Evolutionary conservation across 2,797 vertebrate species (phyloP).

Genomic region (Oreochromis mossambicus): DNA sequence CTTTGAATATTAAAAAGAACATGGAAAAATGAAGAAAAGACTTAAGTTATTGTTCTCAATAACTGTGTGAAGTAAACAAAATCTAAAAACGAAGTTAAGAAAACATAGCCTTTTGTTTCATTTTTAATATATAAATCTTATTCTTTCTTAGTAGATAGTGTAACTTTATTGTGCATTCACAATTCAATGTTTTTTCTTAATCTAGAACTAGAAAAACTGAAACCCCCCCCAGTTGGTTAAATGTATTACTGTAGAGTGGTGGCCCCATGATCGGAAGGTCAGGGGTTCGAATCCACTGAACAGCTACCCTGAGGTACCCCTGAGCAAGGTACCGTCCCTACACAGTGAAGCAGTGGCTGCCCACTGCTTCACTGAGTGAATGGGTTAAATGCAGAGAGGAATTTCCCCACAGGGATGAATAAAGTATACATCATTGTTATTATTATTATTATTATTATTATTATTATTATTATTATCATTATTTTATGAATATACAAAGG

Average conservation of each 20-base stretch:
- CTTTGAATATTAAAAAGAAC: not conserved
- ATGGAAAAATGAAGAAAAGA: not conserved
- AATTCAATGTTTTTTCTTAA: not conserved
- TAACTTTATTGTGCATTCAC: not conserved
- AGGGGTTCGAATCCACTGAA: not conserved
- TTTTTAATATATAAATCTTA: not conserved
- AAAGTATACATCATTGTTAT: not conserved
- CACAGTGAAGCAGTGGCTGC: not conserved
- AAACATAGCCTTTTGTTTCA: not conserved
- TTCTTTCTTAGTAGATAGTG: not conserved
- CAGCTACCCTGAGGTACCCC: not conserved
- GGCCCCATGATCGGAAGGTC: not conserved
- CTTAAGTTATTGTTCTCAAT: not conserved
- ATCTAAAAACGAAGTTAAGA: fast-evolving
- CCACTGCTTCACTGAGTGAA: not conserved
- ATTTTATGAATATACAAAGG: not conserved
- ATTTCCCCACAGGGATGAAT: not conserved
- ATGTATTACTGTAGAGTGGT: not conserved
- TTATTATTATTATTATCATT: not conserved
- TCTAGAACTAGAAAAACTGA: not conserved
- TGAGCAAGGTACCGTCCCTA: not conserved
- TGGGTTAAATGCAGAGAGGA: not conserved
- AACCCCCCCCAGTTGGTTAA: not conserved
- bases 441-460: not conserved
- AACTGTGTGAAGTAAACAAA: not conserved